These are phyloP conservation scores for Cladorhizidae sp. DNA, from an alignment of 37 sponge, comb jelly and placozoan genomes.

Conservation along the genomic window DNA sequence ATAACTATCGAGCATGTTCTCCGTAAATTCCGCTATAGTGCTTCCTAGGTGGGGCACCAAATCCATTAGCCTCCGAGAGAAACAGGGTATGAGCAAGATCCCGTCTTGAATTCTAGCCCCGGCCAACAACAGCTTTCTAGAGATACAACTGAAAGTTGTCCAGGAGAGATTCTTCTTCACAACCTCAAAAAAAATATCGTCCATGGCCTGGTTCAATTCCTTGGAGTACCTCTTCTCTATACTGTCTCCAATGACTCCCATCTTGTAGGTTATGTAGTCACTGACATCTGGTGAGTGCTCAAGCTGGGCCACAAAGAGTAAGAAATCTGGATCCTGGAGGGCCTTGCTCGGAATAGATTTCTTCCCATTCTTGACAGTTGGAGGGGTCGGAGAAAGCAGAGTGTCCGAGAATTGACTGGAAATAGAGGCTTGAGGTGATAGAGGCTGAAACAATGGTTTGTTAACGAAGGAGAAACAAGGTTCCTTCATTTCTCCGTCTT, in stretches of 20 bases:
- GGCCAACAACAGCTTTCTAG: slow-evolving; percentile 1
- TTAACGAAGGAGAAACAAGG: too few species aligned
- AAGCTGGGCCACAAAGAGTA: neutral
- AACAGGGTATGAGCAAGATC: slow-evolving; percentile 19
- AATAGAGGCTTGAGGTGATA: neutral
- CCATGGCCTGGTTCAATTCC: slow-evolving; percentile 28
- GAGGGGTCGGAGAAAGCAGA: neutral
- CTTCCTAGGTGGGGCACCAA: slow-evolving; percentile 15
- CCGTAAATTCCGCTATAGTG: slow-evolving; percentile 6
- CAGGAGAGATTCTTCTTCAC: slow-evolving; percentile 9
- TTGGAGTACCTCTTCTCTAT: slow-evolving; percentile 20
- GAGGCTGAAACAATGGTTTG: too few species aligned
- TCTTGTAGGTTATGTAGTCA: slow-evolving; percentile 29
- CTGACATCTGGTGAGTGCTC: neutral
- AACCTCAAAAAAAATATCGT: slow-evolving; percentile 16
- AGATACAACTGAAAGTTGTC: slow-evolving; percentile 4
- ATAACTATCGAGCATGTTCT: slow-evolving; percentile 40
- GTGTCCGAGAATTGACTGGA: neutral
- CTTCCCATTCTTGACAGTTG: neutral
- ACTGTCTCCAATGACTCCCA: slow-evolving; percentile 23
- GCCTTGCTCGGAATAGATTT: neutral
- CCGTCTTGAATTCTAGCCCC: slow-evolving; percentile 27
- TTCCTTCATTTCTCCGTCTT: too few species aligned
- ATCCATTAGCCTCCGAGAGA: slow-evolving; percentile 26
- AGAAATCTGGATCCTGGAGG: slow-evolving; percentile 5